Evolutionary conservation across 2,797 vertebrate species (phyloP), one percentile per base, ranked within the genome.

Genomic region (Anas flavirostris): DNA sequence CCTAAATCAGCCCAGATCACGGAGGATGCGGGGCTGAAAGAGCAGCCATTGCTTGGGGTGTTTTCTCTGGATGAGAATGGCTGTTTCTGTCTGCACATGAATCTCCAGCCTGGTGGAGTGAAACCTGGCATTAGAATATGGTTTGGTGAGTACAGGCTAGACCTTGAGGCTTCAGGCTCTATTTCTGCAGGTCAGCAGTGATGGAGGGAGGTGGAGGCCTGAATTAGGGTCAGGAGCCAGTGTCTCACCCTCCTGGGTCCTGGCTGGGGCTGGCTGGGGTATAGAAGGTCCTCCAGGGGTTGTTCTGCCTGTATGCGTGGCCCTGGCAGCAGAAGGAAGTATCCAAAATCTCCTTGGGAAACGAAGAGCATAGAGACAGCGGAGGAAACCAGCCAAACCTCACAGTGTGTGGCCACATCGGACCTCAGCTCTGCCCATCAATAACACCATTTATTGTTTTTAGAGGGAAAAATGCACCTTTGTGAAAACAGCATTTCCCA

Each of bases 401-500:
- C 94, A 62, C 92, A 90, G 95, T 93, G 95, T 94, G 94, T 96
- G 95, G 94, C 83, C 94, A 87, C 67, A 21, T 11, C 43, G 68
- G 64, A 90, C 88, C 69, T 97, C 53, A 39, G 88, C 88, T 93
- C 77, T 90, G 83, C 94, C 90, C 85, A 93, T 94, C 91, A 90
- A 91, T 94, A 95, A 94, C 80, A 70, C 67, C 85, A 84, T 94
- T 96, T 96, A 94, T 95, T 96, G 96, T 97, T 90, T 95, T 86
- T 90, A 96, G 80, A 93, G 81, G 87, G 90, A 46, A 95, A 91
- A 92, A 90, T 91, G 94, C 35, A 86, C 3, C 1, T 86, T 94
- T 91, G 86, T 72, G 88, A 95, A 95, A 85, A 85, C 53, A 70
- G 60, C 74, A 66, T 95, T 91, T 88, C 91, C 91, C 77, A 88